A percentile compares a stretch with the other conserved stretches of the same genome.
phyloP scores from a whole-genome alignment of 2,113 vertebrate genomes.

The Chionodraco myersi region DNA sequence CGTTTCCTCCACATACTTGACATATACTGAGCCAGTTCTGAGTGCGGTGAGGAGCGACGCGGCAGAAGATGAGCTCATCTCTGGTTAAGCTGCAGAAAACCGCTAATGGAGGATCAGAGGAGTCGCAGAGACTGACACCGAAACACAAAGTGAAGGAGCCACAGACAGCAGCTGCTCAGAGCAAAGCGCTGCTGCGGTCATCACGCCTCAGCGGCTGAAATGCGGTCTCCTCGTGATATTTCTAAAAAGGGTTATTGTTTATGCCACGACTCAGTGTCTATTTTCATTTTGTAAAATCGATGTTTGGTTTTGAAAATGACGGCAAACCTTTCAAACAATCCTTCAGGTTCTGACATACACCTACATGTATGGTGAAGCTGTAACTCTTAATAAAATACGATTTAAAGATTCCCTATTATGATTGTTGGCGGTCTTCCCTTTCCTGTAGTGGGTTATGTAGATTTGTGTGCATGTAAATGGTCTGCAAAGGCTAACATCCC shows the following conservation, averaged over 20 bases:
- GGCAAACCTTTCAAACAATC: too few relatives aligned
- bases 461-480: too few relatives aligned
- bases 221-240: not conserved
- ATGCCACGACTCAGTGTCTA: not conserved
- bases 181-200: slow-evolving; percentile 9
- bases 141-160: slow-evolving; percentile 12
- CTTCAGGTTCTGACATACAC: too few relatives aligned
- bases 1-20: not conserved
- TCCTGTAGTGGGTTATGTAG: too few relatives aligned
- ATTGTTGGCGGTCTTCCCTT: too few relatives aligned
- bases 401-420: too few relatives aligned
- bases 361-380: too few relatives aligned
- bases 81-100: slow-evolving; percentile 35
- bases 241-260: not conserved
- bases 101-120: slow-evolving; percentile 32
- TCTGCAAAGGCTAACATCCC: too few relatives aligned
- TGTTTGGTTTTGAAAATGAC: too few relatives aligned
- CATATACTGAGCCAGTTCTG: not conserved
- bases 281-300: too few relatives aligned
- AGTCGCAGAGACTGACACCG: slow-evolving; percentile 34
- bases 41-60: not conserved
- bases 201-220: not conserved
- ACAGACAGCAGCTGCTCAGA: slow-evolving; percentile 9
- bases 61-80: slow-evolving; percentile 49
- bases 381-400: too few relatives aligned